Conservation (phyloP, 2,888 invertebrate species). For the Hylaea fasciaria region DNA sequence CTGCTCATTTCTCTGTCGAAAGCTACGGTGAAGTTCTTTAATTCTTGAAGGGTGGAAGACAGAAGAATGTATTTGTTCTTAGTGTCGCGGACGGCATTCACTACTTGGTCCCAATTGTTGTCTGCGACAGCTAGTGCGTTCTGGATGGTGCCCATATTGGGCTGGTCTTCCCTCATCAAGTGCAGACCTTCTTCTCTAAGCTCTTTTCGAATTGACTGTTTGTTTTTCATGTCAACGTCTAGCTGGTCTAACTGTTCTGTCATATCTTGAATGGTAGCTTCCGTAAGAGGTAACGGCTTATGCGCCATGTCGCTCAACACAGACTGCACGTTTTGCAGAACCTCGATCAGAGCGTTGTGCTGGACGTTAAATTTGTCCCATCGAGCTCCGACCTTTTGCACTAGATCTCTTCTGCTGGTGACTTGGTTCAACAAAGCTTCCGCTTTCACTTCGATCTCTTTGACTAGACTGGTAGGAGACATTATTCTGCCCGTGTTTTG, state of each 20-base stretch:
- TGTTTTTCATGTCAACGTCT: constrained; percentile 84
- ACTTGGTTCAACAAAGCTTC: constrained; percentile 88
- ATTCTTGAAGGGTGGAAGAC: constrained; percentile 89
- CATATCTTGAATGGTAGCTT: constrained; percentile 78
- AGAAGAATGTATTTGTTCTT: constrained; percentile 90
- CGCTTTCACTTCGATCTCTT: constrained; percentile 89
- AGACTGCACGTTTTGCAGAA: constrained; percentile 85
- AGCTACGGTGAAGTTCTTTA: constrained; percentile 89
- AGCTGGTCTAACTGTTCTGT: constrained; percentile 82
- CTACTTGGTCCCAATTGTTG: constrained; percentile 91
- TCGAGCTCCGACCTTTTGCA: constrained; percentile 89
- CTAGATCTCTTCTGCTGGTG: constrained; percentile 86
- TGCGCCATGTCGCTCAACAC: constrained; percentile 85
- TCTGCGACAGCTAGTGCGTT: constrained; percentile 91
- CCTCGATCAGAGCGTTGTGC: constrained; percentile 88
- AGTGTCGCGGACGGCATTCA: constrained; percentile 89
- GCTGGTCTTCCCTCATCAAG: constrained; percentile 92
- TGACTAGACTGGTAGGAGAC: constrained; percentile 89
- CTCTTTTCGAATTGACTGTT: constrained; percentile 87
- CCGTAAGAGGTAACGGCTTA: constrained; percentile 74
- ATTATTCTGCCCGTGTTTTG: constrained; percentile 88
- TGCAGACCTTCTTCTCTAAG: constrained; percentile 92
- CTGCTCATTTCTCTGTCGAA: constrained; percentile 89
- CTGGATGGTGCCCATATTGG: constrained; percentile 92
- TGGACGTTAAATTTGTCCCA: constrained; percentile 92